These are phyloP conservation scores for Porphyrio hochstetteri DNA, from an alignment of 2,113 vertebrate genomes.

Conservation along the genomic window DNA sequence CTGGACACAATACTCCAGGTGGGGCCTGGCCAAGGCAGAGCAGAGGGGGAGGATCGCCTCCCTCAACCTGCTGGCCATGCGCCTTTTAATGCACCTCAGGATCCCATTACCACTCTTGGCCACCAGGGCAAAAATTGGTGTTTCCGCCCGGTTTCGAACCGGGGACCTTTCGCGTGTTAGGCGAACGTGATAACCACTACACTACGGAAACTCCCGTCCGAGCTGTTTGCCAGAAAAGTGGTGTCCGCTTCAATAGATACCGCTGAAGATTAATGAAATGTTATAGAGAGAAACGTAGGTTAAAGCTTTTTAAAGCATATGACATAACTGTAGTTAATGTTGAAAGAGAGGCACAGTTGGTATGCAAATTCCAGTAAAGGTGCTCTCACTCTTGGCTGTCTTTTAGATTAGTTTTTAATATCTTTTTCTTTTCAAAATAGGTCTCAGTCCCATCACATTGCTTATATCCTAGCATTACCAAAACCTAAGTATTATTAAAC, in stretches of 20 bases:
- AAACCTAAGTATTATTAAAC: neutral
- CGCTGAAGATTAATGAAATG: neutral
- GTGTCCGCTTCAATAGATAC: neutral
- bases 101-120: no score
- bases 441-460: neutral
- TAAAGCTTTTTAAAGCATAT: neutral
- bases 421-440: neutral
- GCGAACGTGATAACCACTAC: constrained; percentile 74
- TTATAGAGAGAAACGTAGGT: neutral
- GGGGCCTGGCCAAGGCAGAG: no score
- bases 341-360: neutral
- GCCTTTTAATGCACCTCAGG: no score
- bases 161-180: constrained; percentile 69
- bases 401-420: neutral
- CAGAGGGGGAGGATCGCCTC: no score
- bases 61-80: no score
- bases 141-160: constrained; percentile 69
- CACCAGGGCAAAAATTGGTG: accelerated
- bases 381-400: neutral
- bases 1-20: no score
- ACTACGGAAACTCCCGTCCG: constrained; percentile 32
- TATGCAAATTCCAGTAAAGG: neutral
- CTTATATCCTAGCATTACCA: neutral
- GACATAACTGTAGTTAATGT: neutral
- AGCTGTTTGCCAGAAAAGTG: neutral